Percentiles rank a stretch among this genome's conserved stretches.
Conservation (phyloP, 2,797 vertebrate genomes). For the Helostoma temminkii region DNA sequence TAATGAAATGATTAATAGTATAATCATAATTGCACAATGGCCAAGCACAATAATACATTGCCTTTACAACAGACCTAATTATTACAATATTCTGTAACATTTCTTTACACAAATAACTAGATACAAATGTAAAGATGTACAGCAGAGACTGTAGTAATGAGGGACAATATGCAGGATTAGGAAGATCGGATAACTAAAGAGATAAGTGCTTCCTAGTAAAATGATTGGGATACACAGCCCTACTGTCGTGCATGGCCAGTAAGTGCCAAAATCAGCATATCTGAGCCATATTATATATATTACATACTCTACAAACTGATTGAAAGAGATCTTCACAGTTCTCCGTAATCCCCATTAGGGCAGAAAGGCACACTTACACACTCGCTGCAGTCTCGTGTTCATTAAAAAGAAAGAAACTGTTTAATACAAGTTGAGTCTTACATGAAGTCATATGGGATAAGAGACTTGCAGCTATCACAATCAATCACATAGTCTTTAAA, state of each 20-base stretch:
- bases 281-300: conserved; percentile 21
- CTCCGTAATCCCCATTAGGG: not conserved
- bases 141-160: not conserved
- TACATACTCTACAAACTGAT: not conserved
- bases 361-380: not conserved
- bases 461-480: too few species aligned
- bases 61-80: not conserved
- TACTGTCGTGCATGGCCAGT: not conserved
- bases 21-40: conserved; percentile 17
- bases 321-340: not conserved
- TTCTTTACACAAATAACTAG: conserved; percentile 5
- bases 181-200: not conserved
- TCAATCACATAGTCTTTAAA: too few species aligned
- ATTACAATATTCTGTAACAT: not conserved
- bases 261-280: not conserved
- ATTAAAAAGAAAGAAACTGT: too few species aligned
- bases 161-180: not conserved
- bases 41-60: conserved; percentile 16
- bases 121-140: not conserved
- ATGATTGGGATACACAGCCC: conserved; percentile 5
- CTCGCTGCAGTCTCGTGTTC: too few species aligned
- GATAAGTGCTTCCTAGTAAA: conserved; percentile 2
- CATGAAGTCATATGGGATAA: too few species aligned
- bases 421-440: too few species aligned
- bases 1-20: conserved; percentile 32